Evolutionary conservation across 2,113 vertebrate genomes (phyloP).

Genomic region (Erythrocebus patas): DNA sequence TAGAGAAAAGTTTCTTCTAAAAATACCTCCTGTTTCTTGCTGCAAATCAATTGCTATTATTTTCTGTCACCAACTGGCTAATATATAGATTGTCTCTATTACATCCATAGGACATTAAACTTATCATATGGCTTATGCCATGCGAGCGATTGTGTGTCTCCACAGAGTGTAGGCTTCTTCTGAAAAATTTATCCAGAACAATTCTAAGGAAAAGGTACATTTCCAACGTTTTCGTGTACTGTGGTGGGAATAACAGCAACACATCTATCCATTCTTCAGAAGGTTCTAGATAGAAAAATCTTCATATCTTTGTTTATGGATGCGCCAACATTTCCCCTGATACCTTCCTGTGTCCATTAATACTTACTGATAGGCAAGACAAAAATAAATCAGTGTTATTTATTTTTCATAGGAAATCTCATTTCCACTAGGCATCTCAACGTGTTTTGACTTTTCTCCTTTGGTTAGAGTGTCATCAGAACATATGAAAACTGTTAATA

Average conservation of each 20-base stretch:
- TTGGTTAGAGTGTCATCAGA: background rate
- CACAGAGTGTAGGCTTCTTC: background rate
- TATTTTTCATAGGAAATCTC: background rate
- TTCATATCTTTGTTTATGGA: background rate
- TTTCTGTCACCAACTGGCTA: background rate
- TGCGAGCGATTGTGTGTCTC: background rate
- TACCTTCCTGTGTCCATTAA: background rate
- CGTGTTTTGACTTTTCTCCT: background rate
- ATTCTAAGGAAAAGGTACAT: background rate
- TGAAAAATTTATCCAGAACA: background rate
- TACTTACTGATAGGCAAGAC: background rate
- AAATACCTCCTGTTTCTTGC: background rate
- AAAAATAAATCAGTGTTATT: background rate
- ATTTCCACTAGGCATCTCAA: accelerated
- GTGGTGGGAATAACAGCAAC: background rate
- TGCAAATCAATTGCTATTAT: background rate
- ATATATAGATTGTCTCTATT: background rate
- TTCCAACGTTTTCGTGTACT: background rate
- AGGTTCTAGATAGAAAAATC: background rate
- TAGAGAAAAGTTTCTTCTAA: background rate
- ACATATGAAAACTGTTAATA: background rate
- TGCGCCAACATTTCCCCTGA: background rate
- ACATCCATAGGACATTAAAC: background rate
- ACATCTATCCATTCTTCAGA: background rate
- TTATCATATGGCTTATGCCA: background rate